Evolutionary conservation across 2,113 vertebrate genomes (phyloP), one percentile per base, ranked within the genome.

Genomic region (Patagioenas fasciata): DNA sequence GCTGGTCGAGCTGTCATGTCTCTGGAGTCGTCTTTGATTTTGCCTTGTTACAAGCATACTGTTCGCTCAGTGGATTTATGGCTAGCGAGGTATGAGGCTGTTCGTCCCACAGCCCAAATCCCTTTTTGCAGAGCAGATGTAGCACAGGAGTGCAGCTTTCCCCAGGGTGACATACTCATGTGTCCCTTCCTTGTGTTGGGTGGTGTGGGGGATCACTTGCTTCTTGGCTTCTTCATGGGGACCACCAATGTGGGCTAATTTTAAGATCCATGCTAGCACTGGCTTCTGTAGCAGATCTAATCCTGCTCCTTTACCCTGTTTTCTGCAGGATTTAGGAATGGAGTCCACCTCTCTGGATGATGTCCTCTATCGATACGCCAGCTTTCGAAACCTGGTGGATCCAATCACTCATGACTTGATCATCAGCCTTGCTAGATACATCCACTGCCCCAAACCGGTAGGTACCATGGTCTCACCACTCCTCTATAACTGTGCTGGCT

Each of bases 321-420:
- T 92, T 84, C 88, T 97, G 75, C 97, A 99, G 99, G 99, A 99
- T 97, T 96, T 99, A 44, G 99, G 99, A 64, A 99, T 99, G 99
- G 99, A 99, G 97, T 99, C 99, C 0, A 99, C 99, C 38, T 99
- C 99, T 5, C 97, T 99, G 98, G 99, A 99, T 17, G 99, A 99
- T 3, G 99, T 99, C 44, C 97, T 99, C 65, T 99, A 99, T 47
- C 99, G 99, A 47, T 99, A 99, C 0, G 99, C 99, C 98, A 99
- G 99, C 98, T 99, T 99, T 97, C 97, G 99, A 61, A 99, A 99
- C 98, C 98, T 99, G 91, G 99, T 99, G 91, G 99, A 99, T 97
- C 99, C 99, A 14, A 99, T 99, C 98, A 99, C 99, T 1, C 99
- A 99, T 1, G 99, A 99, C 96, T 98, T 99, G 93, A 99, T 99